A percentile compares a stretch with the other conserved stretches of the same genome.
phyloP scores from a whole-genome alignment of 2,888 invertebrate genomes.

The Chrysina gloriosa region DNA sequence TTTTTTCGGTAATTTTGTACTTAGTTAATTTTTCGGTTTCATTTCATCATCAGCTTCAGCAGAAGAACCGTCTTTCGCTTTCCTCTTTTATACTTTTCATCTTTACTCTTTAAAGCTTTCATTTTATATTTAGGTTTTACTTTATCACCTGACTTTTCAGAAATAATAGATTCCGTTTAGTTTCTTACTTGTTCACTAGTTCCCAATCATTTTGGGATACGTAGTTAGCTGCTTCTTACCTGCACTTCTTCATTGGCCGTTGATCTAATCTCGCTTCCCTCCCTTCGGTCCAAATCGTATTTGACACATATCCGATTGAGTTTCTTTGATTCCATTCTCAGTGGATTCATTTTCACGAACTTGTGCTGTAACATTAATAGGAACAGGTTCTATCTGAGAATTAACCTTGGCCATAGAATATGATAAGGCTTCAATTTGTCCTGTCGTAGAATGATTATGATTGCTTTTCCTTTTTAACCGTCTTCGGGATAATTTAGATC shows the following conservation, averaged over 20 bases:
- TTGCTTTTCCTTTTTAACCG: slow-evolving; percentile 63
- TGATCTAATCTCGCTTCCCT: slow-evolving; percentile 66
- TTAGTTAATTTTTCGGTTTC: slow-evolving; percentile 61
- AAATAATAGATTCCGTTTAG: slow-evolving; percentile 58
- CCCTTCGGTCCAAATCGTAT: slow-evolving; percentile 42
- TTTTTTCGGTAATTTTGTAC: slow-evolving; percentile 41
- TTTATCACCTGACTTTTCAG: slow-evolving; percentile 61
- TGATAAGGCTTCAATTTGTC: not conserved
- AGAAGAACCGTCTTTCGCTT: slow-evolving; percentile 71
- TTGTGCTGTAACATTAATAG: not conserved
- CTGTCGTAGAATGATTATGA: not conserved
- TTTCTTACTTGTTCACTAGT: slow-evolving; percentile 48
- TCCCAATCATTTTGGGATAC: slow-evolving; percentile 63
- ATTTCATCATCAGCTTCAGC: slow-evolving; percentile 77
- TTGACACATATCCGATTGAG: slow-evolving; percentile 40
- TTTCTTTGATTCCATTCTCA: not conserved
- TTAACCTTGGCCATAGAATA: not conserved
- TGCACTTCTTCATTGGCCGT: slow-evolving; percentile 49
- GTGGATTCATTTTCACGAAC: not conserved
- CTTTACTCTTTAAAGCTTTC: slow-evolving; percentile 48
- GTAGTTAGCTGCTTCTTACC: slow-evolving; percentile 59
- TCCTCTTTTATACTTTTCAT: slow-evolving; percentile 56
- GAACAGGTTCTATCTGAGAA: not conserved
- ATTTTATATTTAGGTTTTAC: slow-evolving; percentile 34
- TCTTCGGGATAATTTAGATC: slow-evolving; percentile 47